Conservation (phyloP, 2,113 vertebrate species). For the Peromyscus californicus region DNA sequence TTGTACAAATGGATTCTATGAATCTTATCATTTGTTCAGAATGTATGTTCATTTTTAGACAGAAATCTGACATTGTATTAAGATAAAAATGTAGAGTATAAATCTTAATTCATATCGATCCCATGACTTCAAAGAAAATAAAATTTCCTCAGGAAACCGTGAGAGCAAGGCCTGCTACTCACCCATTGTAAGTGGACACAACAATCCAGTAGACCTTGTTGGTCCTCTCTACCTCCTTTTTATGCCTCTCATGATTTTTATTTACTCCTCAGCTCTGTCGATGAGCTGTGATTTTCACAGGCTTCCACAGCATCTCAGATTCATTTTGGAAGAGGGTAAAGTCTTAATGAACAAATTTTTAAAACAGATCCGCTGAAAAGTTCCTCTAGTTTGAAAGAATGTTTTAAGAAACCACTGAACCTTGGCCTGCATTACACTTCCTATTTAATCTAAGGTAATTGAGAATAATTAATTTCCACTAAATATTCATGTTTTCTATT, state of each 20-base stretch:
- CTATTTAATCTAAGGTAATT: background rate
- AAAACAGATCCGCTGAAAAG: background rate
- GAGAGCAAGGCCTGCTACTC: background rate
- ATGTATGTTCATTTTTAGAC: background rate
- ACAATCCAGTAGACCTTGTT: background rate
- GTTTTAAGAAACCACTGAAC: background rate
- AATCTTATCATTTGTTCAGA: background rate
- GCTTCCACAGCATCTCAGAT: background rate
- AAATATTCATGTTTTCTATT: background rate
- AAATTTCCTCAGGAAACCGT: background rate
- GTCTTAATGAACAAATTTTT: background rate
- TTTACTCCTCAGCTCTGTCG: background rate
- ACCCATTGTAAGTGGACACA: background rate
- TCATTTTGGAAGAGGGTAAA: background rate
- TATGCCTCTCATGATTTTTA: background rate
- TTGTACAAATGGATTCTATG: background rate
- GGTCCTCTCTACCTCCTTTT: background rate
- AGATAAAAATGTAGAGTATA: background rate
- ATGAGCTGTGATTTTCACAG: background rate
- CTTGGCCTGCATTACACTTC: background rate
- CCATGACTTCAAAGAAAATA: constrained; percentile 13
- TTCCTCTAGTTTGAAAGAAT: background rate
- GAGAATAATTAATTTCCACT: background rate
- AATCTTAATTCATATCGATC: background rate
- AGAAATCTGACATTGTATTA: background rate